Evolutionary conservation across 2,888 invertebrate species (phyloP), one percentile per base, ranked within the genome.

Genomic region (Mythimna albipuncta): DNA sequence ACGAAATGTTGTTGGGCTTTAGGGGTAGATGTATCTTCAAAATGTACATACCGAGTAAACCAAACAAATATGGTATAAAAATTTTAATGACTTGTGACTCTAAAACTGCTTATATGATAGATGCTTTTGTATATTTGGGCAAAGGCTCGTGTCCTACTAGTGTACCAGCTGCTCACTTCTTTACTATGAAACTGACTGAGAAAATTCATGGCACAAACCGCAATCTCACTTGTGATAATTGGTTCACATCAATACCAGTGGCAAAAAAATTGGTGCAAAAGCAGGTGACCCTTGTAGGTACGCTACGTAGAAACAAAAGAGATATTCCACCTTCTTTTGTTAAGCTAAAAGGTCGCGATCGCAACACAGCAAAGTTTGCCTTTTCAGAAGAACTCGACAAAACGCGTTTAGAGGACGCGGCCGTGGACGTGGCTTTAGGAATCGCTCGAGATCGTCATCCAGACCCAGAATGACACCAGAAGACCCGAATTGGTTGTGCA

Each of bases 61-160:
- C 75, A 58, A 65, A 66, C 62, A 70, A 75, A 71, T 75, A 66
- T 64, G 66, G 75, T 44, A 70, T 75, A 47, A 75, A 75, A 63
- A 63, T 63, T 52, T 63, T 70, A 32, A 64, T 70, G 57, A 47
- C 44, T 61, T 64, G 61, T 38, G 74, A 74, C 32, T n/a, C 72
- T 61, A 66, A 72, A 72, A 54, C 47, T 66, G 44, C 72, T 26
- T 71, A 71, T 59, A 54, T 68, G 35, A n/a, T 58, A 38, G 58
- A 72, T 58, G 59, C 26, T 73, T 61, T 61, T 69, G 72, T 47
- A 69, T 69, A 59, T 71, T 65, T 69, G 72, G 41, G 76, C 76
- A 26, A 63, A 69, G 61, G 59, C 67, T 73, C 57, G 68, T 73
- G 57, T 58, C 68, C 63, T 73, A 73, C 68, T n/a, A 64, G n/a